A percentile compares a stretch with the other conserved stretches of the same genome.
phyloP scores from a whole-genome alignment of 2,113 vertebrate species.

The Uropsilus gracilis region DNA sequence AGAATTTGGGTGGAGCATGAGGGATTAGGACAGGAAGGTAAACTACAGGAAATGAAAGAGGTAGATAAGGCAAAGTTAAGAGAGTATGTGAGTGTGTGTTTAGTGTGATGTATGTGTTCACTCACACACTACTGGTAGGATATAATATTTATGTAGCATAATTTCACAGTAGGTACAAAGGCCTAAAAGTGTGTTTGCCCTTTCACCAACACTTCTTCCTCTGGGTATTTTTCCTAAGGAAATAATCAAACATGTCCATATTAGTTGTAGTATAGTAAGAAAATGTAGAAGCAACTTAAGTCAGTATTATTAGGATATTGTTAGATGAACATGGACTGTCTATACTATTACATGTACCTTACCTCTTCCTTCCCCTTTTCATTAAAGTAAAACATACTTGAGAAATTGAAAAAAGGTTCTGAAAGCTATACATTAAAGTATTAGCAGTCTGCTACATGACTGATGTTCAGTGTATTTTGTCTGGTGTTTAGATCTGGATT shows the following conservation, averaged over 20 bases:
- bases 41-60: background rate
- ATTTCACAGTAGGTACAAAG: background rate
- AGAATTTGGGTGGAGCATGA: background rate
- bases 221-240: background rate
- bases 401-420: background rate
- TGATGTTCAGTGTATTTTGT: background rate
- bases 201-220: background rate
- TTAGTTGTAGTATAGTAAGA: background rate
- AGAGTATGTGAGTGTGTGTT: background rate
- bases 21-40: background rate
- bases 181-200: background rate
- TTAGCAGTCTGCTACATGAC: background rate
- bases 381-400: background rate
- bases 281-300: background rate
- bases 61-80: background rate
- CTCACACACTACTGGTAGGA: background rate
- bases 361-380: background rate
- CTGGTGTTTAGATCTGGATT: background rate
- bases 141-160: background rate
- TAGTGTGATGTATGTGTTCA: background rate
- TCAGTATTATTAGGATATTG: background rate
- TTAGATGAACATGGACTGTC: background rate
- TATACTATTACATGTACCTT: background rate
- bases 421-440: background rate
- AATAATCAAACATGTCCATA: background rate